Evolutionary conservation across 2,113 vertebrate genomes (phyloP).

Genomic region (Atlantisia rogersi): DNA sequence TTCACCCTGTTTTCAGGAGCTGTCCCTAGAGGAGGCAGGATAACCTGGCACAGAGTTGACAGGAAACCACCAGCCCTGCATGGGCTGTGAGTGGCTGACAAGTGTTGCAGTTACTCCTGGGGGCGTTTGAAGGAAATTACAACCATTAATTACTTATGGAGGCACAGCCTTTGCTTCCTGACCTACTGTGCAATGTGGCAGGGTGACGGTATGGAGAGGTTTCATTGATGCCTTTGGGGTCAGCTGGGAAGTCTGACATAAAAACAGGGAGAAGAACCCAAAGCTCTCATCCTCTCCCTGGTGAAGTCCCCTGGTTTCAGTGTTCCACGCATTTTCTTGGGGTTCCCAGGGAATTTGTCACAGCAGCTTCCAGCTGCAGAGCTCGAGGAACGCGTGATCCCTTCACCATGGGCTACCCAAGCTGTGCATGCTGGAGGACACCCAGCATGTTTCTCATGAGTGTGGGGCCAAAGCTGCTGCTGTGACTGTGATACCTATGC

Average conservation of each 20-base stretch:
- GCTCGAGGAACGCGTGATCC: neutral
- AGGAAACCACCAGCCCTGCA: neutral
- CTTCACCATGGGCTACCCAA: neutral
- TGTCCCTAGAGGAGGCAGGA: neutral
- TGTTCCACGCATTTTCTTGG: neutral
- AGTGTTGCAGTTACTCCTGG: neutral
- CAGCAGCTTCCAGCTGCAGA: neutral
- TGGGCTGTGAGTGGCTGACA: accelerated
- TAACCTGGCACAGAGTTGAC: neutral
- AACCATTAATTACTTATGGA: neutral
- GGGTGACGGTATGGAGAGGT: neutral
- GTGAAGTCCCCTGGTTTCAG: neutral
- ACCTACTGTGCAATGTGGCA: accelerated
- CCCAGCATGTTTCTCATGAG: neutral
- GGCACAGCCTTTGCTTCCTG: neutral
- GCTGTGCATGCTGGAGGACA: accelerated
- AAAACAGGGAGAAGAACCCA: neutral
- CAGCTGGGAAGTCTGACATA: neutral
- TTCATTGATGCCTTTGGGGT: accelerated
- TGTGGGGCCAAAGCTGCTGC: neutral
- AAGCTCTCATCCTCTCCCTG: neutral
- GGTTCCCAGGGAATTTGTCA: neutral
- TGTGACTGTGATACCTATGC: neutral
- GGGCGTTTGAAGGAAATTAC: accelerated
- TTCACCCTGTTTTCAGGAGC: neutral